Base-by-base conservation (phyloP, 2,888 invertebrate species). In the Magallana nippona region DNA sequence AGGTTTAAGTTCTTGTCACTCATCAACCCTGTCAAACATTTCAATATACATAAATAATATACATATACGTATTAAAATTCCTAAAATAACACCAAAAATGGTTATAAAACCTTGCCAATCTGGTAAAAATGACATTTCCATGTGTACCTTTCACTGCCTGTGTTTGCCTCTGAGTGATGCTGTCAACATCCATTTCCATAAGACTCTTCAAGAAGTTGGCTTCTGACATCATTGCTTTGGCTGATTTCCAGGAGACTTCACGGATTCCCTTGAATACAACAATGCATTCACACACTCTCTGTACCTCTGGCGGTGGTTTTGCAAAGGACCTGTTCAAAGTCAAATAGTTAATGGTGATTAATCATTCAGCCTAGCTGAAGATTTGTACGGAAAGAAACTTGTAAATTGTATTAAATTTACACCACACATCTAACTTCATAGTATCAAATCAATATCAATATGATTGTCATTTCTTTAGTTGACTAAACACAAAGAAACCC, bases 181-280 rank as follows among this genome's bases (percentile, higher is more conserved):
- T 89, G 85, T 95, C 95, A 0, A 94, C 97, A 93, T 98, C 97
- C 96, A 98, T 96, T 94, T 98, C 97, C 94, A 97, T 96, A 58
- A 98, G 95, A 82, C 96, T 96, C 82, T 96, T 95, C 60, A 98
- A 94, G 94, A 98, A 98, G 94, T 96, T 97, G 0, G 97, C 96
- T 92, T 98, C 98, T 0, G 97, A 96, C 98, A 98, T 98, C 96
- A 98, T 97, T 1, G 96, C 97, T 94, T 97, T 98, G 0, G 98
- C 98, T 1, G 96, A 96, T 93, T 98, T 98, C 98, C 98, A 98
- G 77, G 96, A 97, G 2, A 98, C 96, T 89, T 98, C 98, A 90
- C 97, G 97, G 78, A 96, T 95, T 62, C 97, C 97, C 87, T 96
- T 96, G 84, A 98, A 95, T 82, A 98, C 97, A 0, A 97, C 97